Evolutionary conservation across 2,113 vertebrate species (phyloP).

Genomic region (Erythrolamprus reginae): DNA sequence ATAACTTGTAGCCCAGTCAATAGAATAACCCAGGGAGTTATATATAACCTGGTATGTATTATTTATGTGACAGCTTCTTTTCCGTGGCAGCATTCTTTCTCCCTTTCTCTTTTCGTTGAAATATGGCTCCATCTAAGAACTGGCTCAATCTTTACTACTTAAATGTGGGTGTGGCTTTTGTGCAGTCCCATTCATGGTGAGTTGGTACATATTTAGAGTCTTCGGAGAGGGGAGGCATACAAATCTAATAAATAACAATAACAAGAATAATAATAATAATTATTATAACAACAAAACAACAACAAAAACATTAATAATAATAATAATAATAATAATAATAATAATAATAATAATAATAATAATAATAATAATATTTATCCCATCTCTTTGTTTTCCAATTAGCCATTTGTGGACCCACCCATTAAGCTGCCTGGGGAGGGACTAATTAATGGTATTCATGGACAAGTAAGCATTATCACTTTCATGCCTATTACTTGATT

Average conservation of each 20-base stretch:
- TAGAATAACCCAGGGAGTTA: constrained; percentile 35
- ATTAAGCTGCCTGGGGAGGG: background rate
- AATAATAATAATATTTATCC: too few relatives aligned
- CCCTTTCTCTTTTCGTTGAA: background rate
- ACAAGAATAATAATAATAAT: too few relatives aligned
- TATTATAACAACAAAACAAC: too few relatives aligned
- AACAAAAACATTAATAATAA: too few relatives aligned
- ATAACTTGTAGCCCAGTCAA: constrained; percentile 34
- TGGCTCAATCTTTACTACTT: background rate
- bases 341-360: too few relatives aligned
- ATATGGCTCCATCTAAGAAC: constrained; percentile 20
- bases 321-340: too few relatives aligned
- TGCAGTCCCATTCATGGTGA: background rate
- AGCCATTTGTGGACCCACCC: background rate
- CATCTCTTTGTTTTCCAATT: background rate
- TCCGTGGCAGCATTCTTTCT: constrained; percentile 12
- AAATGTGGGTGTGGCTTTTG: background rate
- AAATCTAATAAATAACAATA: too few relatives aligned
- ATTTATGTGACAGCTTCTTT: constrained; percentile 42
- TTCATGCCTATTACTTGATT: background rate
- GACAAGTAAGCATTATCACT: background rate
- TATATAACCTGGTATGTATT: constrained; percentile 34
- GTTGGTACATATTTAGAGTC: background rate
- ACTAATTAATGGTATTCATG: background rate
- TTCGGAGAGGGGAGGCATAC: too few relatives aligned